Base-by-base conservation (phyloP, 2,797 vertebrate genomes). In the Pangasius larnaudii region DNA sequence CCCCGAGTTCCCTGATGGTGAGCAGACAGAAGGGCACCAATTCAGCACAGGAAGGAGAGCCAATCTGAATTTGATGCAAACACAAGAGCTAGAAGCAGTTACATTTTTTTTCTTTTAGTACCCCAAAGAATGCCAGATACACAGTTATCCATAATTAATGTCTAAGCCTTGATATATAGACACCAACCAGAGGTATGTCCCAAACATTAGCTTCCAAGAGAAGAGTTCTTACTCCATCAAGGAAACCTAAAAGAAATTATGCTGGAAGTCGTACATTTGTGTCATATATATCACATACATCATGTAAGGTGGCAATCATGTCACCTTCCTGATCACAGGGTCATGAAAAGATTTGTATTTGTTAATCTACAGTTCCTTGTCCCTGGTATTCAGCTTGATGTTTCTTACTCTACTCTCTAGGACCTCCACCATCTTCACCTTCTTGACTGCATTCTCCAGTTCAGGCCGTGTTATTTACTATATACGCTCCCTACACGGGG, bases 1-100 rank as follows among this genome's bases (percentile, higher is more conserved):
- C 90, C 98, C 98, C 0, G 98, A 99, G 90, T 99, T 99, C 95
- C 95, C 97, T 13, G 97, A 99, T 0, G 99, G 99, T 99, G 94
- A 67, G 97, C 85, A 4, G 18, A n/a, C 22, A 58, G 19, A 59
- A 83, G 3, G 5, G n/a, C 75, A 18, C 27, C 11, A 19, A 22
- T 11, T 49, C 36, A 22, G 39, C 19, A 74, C 39, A 78, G 16
- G 46, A 30, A 77, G 74, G 46, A 77, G 6, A 51, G 7, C 14
- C 30, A n/a, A 51, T 51, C 39, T 77, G 24, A 72, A 72, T 42
- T 4, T 22, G 36, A 72, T 42, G 33, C 61, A 39, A 75, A n/a
- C 42, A 51, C 51, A 30, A 7, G 14, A 30, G 46, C 42, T 49
- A n/a, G 39, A 75, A 24, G 22, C 9, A 46, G 39, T 27, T 14